Percentiles rank a stretch among this genome's conserved stretches.
These are phyloP conservation scores for Sporophila hypoxantha DNA, from an alignment of 2,113 vertebrate species.

Conservation along the genomic window DNA sequence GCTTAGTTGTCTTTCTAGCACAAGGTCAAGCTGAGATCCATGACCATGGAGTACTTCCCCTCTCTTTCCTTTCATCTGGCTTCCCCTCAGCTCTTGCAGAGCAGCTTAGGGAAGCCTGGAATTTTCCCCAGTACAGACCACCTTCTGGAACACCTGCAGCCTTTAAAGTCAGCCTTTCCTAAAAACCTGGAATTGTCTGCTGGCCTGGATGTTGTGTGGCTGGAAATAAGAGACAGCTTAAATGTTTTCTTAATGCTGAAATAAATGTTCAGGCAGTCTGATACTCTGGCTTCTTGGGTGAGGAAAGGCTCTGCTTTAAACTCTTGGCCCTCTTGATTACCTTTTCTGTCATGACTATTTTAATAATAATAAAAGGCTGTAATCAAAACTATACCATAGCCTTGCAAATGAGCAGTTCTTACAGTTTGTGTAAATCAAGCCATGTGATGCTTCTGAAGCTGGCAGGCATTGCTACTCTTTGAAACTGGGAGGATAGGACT, in stretches of 20 bases:
- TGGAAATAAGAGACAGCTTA: not conserved
- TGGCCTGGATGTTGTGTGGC: not conserved
- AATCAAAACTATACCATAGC: not conserved
- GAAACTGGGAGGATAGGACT: not conserved
- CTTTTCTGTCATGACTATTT: not conserved
- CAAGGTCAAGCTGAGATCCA: not conserved
- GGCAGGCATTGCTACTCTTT: not conserved
- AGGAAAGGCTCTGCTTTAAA: not conserved
- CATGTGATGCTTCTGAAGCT: not conserved
- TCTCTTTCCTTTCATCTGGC: not conserved
- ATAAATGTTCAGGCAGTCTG: not conserved
- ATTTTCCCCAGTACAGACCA: not conserved
- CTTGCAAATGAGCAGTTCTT: not conserved
- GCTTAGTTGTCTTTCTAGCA: not conserved
- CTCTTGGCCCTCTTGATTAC: not conserved
- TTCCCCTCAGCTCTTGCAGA: not conserved
- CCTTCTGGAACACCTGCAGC: not conserved
- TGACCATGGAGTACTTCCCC: not conserved
- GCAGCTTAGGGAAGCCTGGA: not conserved
- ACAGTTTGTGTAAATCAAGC: not conserved
- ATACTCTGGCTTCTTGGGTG: not conserved
- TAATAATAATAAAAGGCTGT: slow-evolving; percentile 8
- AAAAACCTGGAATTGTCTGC: not conserved
- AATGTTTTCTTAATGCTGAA: not conserved
- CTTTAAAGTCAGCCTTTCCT: not conserved